Percentiles rank a stretch among this genome's conserved stretches.
Evolutionary conservation across 1,140 invertebrate genomes (phyloP).

Genomic region (Drusus annulatus): DNA sequence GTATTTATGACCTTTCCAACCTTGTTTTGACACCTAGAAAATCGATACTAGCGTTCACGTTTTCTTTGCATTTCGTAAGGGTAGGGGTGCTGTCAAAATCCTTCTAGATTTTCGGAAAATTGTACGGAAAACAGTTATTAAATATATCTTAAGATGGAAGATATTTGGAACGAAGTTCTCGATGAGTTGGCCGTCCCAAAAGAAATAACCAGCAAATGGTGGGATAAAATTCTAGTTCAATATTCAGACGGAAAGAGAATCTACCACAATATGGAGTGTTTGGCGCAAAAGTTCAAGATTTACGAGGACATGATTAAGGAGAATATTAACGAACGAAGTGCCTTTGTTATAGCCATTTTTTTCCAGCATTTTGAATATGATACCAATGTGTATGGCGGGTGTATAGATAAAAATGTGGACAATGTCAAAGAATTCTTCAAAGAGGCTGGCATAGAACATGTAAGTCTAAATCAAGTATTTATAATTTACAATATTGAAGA

Average conservation of each 20-base stretch:
- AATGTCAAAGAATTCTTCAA: constrained; percentile 55
- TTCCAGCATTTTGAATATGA: constrained; percentile 57
- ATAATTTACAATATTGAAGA: no score
- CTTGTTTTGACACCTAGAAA: constrained; percentile 45
- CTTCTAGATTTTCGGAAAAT: neutral
- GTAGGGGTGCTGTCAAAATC: constrained; percentile 19
- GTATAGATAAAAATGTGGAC: constrained; percentile 55
- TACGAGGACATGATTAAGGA: constrained; percentile 51
- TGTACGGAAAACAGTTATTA: no score
- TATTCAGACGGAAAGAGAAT: constrained; percentile 51
- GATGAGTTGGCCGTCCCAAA: constrained; percentile 47
- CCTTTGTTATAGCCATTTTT: constrained; percentile 56
- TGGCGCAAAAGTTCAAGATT: constrained; percentile 46
- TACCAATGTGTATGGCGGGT: constrained; percentile 53
- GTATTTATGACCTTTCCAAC: constrained; percentile 34
- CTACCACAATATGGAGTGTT: constrained; percentile 55
- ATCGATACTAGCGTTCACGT: constrained; percentile 37
- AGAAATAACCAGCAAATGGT: constrained; percentile 53
- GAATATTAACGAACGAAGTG: constrained; percentile 51
- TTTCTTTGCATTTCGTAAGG: neutral
- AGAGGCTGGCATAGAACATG: constrained; percentile 55
- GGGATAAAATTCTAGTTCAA: constrained; percentile 48
- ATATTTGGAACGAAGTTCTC: constrained; percentile 52
- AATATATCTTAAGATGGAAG: constrained; percentile 44
- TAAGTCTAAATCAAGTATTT: neutral